Percentiles rank a stretch among this genome's conserved stretches.
Conservation (phyloP, 2,113 vertebrate genomes). For the Vulpes lagopus region DNA sequence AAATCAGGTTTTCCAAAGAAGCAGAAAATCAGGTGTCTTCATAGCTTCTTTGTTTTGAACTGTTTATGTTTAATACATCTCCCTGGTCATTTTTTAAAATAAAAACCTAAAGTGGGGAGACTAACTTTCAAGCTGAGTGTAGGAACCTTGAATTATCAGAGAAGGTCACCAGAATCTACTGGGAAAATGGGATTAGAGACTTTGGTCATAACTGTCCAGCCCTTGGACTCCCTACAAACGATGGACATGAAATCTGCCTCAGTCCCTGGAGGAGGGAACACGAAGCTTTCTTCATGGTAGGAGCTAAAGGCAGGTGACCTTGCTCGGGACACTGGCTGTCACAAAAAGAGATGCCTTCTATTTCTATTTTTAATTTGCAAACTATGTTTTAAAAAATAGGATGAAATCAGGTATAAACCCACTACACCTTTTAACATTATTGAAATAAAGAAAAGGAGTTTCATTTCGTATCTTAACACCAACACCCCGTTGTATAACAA, state of each 20-base stretch:
- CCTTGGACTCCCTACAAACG: neutral
- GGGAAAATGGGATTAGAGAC: neutral
- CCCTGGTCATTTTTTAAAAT: neutral
- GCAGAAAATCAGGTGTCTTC: neutral
- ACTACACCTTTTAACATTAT: neutral
- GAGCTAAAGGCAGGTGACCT: neutral
- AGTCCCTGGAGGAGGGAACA: neutral
- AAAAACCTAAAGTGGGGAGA: neutral
- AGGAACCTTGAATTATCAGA: neutral
- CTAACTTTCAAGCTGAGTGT: neutral
- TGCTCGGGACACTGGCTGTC: neutral
- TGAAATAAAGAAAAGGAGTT: constrained; percentile 21
- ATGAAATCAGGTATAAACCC: neutral
- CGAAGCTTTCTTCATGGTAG: neutral
- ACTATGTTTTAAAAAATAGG: neutral
- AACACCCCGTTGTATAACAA: neutral
- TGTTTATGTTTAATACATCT: neutral
- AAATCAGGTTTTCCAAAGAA: neutral
- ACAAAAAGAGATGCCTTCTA: neutral
- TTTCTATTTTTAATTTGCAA: constrained; percentile 54
- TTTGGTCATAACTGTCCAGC: neutral
- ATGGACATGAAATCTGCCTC: neutral
- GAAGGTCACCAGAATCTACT: neutral
- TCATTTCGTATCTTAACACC: neutral
- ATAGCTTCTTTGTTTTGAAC: neutral